Conservation (phyloP, 2,888 invertebrate genomes). For the Clanis bilineata region DNA sequence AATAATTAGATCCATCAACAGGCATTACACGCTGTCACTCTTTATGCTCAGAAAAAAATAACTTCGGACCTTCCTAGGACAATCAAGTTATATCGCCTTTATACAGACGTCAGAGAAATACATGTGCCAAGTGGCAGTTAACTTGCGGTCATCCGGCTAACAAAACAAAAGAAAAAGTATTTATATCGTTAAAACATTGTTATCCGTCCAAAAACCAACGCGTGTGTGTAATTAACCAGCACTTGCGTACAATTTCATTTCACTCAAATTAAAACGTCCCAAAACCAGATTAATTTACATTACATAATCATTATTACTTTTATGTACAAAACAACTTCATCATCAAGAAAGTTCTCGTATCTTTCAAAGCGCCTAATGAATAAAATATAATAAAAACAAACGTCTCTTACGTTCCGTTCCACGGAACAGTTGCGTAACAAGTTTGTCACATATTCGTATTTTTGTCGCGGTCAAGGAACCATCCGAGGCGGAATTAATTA, state of each 20-base stretch:
- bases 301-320: neutral
- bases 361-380: conserved; percentile 18
- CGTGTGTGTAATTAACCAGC: neutral
- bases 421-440: conserved; percentile 27
- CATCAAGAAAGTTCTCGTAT: conserved; percentile 28
- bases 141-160: neutral
- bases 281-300: neutral
- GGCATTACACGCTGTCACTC: too few species aligned
- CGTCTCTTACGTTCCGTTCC: neutral
- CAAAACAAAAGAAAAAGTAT: neutral
- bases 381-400: conserved; percentile 19
- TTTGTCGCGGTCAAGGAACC: conserved; percentile 59
- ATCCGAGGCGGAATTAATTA: conserved; percentile 32
- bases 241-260: neutral
- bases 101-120: neutral
- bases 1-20: too few species aligned
- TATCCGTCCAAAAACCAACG: neutral
- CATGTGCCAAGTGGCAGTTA: neutral
- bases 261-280: neutral
- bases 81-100: too few species aligned
- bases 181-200: neutral
- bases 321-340: conserved; percentile 17
- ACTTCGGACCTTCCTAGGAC: too few species aligned
- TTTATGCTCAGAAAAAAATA: too few species aligned
- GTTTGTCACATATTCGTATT: conserved; percentile 38